A percentile compares a stretch with the other conserved stretches of the same genome.
Evolutionary conservation across 2,113 vertebrate genomes (phyloP).

Genomic region (Polypterus bichir): DNA sequence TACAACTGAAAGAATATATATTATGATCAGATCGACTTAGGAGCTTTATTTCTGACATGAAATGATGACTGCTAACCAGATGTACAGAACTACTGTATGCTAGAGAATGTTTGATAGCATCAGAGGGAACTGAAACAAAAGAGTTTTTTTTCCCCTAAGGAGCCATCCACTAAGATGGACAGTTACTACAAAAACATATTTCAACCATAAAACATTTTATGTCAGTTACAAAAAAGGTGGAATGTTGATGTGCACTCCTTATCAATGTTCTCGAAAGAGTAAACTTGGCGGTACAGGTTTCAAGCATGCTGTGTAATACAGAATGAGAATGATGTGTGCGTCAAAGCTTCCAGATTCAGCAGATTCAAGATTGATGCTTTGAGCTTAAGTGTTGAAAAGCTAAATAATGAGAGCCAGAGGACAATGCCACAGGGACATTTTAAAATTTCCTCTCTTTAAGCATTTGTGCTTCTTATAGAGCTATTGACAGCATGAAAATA

Average conservation of each 20-base stretch:
- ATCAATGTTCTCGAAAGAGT: conserved; percentile 25
- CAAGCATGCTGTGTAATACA: no score
- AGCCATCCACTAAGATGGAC: conserved; percentile 61
- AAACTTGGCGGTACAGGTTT: conserved; percentile 4
- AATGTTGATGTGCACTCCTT: conserved; percentile 48
- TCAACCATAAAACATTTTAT: conserved; percentile 46
- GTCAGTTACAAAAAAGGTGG: conserved; percentile 21
- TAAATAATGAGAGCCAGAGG: conserved; percentile 1
- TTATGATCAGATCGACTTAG: no score
- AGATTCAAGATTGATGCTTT: neutral
- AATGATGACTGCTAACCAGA: no score
- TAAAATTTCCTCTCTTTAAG: neutral
- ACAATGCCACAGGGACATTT: conserved; percentile 2
- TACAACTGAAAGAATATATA: no score
- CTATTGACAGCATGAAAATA: conserved; percentile 8
- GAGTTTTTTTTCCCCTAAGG: conserved; percentile 48
- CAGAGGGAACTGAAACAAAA: conserved; percentile 58
- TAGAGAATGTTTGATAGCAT: conserved; percentile 38
- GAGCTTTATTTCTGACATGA: no score
- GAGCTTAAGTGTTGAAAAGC: neutral
- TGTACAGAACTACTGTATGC: neutral
- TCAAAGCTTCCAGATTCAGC: no score
- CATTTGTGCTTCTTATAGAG: neutral
- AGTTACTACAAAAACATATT: conserved; percentile 59
- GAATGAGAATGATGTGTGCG: no score